A percentile compares a stretch with the other conserved stretches of the same genome.
phyloP scores from a whole-genome alignment of 2,888 invertebrate genomes.

The Lamellibrachia columna region DNA sequence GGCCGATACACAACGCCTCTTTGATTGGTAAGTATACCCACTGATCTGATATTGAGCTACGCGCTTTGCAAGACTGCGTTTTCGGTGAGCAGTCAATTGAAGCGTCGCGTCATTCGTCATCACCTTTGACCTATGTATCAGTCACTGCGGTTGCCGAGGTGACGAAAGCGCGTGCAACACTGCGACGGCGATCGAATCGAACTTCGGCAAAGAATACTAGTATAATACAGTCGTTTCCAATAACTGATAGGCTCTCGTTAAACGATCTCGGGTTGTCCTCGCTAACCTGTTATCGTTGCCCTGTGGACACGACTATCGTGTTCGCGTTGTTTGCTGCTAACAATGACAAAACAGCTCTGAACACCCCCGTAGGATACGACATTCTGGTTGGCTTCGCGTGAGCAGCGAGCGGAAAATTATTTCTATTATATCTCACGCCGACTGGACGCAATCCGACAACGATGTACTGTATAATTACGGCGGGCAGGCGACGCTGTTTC shows the following conservation, averaged over 20 bases:
- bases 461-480: neutral
- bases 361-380: neutral
- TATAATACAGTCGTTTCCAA: neutral
- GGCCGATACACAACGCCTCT: neutral
- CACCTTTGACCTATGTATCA: neutral
- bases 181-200: neutral
- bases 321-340: neutral
- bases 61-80: neutral
- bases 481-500: neutral
- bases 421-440: neutral
- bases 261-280: neutral
- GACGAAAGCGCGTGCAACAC: neutral
- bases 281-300: neutral
- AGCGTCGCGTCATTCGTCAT: neutral
- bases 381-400: neutral
- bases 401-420: neutral
- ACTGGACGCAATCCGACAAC: neutral
- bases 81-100: neutral
- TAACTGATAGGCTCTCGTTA: neutral
- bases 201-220: neutral
- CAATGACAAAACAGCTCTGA: neutral
- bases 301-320: neutral
- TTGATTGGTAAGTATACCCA: neutral
- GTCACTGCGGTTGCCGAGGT: constrained; percentile 16
- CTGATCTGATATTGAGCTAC: neutral